Percentiles rank a stretch among this genome's conserved stretches.
phyloP scores from a whole-genome alignment of 92 coral and sea anemone genomes.

The Zoanthus solanderi region DNA sequence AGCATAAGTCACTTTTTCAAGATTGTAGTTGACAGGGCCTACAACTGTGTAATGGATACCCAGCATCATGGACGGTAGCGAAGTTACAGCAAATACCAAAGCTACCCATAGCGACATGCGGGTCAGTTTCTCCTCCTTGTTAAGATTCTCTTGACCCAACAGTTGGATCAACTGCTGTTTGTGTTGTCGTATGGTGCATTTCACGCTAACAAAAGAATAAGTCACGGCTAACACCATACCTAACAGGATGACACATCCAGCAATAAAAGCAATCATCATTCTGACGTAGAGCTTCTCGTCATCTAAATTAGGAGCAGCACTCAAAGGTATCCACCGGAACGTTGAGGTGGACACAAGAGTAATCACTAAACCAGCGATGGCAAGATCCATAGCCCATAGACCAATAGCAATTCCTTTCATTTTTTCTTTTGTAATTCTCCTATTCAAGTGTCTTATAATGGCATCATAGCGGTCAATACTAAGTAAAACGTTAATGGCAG shows the following conservation, averaged over 20 bases:
- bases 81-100: background rate
- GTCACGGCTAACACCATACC: background rate
- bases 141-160: constrained; percentile 12
- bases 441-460: constrained; percentile 1
- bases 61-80: background rate
- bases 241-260: background rate
- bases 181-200: constrained; percentile 15
- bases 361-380: background rate
- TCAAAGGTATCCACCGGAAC: background rate
- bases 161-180: constrained; percentile 23
- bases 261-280: background rate
- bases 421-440: constrained; percentile 15
- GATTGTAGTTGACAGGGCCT: background rate
- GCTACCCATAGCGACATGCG: constrained; percentile 13
- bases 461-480: constrained; percentile 37
- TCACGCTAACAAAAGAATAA: constrained; percentile 6
- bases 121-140: background rate
- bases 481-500: background rate
- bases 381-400: constrained; percentile 11
- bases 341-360: constrained; percentile 32
- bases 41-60: background rate
- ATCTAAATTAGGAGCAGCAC: background rate
- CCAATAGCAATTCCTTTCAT: constrained; percentile 20
- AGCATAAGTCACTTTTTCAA: constrained; percentile 4
- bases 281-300: background rate